Conservation (phyloP, 2,888 invertebrate genomes). For the Ornithoptera alexandrae region DNA sequence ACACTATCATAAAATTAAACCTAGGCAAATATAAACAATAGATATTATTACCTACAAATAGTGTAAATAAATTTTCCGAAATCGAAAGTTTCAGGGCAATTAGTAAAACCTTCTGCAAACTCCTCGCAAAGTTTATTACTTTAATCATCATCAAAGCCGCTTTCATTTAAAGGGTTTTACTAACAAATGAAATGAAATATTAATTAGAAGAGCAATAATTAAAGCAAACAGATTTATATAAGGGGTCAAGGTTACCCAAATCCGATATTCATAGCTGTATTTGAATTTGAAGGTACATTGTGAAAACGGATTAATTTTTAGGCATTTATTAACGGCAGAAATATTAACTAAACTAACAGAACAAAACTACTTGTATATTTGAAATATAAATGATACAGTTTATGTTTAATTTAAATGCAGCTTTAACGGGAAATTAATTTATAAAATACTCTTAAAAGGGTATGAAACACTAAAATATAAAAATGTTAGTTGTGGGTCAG, state of each 20-base stretch:
- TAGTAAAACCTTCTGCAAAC: not conserved
- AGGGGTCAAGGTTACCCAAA: slow-evolving; percentile 1
- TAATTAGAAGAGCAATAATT: not conserved
- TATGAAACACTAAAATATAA: no score
- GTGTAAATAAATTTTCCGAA: not conserved
- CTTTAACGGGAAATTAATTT: not conserved
- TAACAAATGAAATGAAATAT: slow-evolving; percentile 4
- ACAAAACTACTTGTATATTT: slow-evolving; percentile 2
- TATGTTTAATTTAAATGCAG: not conserved
- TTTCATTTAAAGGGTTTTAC: not conserved
- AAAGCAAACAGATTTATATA: slow-evolving; percentile 13
- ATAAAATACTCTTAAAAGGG: no score
- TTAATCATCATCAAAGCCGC: slow-evolving; percentile 1
- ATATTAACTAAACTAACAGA: not conserved
- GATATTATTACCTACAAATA: no score
- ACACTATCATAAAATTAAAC: no score
- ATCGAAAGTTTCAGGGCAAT: not conserved
- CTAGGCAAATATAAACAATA: no score
- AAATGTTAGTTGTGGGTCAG: no score
- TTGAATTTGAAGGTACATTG: slow-evolving; percentile 3
- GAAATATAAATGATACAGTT: not conserved
- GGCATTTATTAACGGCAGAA: slow-evolving; percentile 1
- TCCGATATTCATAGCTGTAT: slow-evolving; percentile 7
- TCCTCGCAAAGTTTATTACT: not conserved
- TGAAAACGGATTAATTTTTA: slow-evolving; percentile 9